Evolutionary conservation across 1,140 invertebrate species (phyloP), one percentile per base, ranked within the genome.

Genomic region (Caenorhabditis tropicalis): DNA sequence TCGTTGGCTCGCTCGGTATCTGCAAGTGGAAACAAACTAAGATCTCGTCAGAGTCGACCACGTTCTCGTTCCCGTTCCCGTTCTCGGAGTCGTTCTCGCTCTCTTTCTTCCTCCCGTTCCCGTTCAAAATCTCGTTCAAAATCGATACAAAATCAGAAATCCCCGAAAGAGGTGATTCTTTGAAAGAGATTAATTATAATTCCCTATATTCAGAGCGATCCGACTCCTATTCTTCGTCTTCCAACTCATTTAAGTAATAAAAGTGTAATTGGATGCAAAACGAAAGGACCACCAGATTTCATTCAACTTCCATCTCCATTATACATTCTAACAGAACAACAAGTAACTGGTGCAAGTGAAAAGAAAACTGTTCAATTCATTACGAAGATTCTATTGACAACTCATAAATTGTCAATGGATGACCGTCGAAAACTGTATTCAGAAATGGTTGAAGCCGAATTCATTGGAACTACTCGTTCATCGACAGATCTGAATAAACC

Each of bases 281-380:
- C 31, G 5, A 74, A n/a, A 21, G 29, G 7, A 36, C 9, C 65
- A 15, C 65, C 36, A 7, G 19, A 43, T 7, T 46, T 1, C 36
- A 74, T 74, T 74, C 16, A 74, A 43, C 65, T 74, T 74, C 65
- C 65, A 43, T 74, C 65, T 27, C 65, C 65, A 9, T 15, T 74
- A 1, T 74, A 24, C n/a, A 74, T 74, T 46, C 65, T 74, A 6
- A 74, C 65, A 4, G 65, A 74, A 19, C 65, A 74, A 43, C 65
- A 74, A 74, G 36, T 74, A 19, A 24, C n/a, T 43, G 65, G 65
- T 7, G 65, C 65, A 15, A 74, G 65, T 43, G 65, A 74, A n/a
- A 74, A 74, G 36, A 74, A 43, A 36, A 74, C 65, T 5, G 65
- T 74, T 39, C 65, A 74, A 31, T 74, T 74, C 4, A 36, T 74